These are phyloP conservation scores for Dallia pectoralis DNA, from an alignment of 2,797 vertebrate genomes.

Conservation along the genomic window DNA sequence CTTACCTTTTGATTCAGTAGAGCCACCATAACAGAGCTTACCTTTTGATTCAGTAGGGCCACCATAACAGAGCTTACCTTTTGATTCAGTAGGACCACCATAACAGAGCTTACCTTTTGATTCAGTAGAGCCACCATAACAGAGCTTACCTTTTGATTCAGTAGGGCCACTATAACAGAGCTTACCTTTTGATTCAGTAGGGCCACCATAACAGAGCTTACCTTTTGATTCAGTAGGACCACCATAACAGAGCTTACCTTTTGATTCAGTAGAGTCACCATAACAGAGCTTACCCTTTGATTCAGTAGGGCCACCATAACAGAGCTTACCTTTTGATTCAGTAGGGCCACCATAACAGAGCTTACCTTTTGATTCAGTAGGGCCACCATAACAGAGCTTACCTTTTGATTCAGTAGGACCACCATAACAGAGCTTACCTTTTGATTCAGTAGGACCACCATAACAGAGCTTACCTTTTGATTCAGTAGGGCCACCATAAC, in stretches of 20 bases:
- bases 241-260: background rate
- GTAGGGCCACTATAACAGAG: too few relatives aligned
- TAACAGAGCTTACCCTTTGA: background rate
- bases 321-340: background rate
- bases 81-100: too few relatives aligned
- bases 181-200: background rate
- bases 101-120: background rate
- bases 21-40: background rate
- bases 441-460: too few relatives aligned
- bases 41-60: too few relatives aligned
- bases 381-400: background rate
- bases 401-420: background rate
- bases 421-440: constrained; percentile 27
- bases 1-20: background rate
- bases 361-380: background rate
- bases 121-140: background rate
- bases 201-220: background rate
- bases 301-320: background rate
- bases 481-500: too few relatives aligned
- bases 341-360: background rate
- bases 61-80: too few relatives aligned
- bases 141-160: constrained; percentile 1
- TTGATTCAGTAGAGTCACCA: background rate
- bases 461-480: too few relatives aligned
- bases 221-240: background rate